These are phyloP conservation scores for Mus pahari DNA, from an alignment of 2,113 vertebrate genomes.

Conservation along the genomic window DNA sequence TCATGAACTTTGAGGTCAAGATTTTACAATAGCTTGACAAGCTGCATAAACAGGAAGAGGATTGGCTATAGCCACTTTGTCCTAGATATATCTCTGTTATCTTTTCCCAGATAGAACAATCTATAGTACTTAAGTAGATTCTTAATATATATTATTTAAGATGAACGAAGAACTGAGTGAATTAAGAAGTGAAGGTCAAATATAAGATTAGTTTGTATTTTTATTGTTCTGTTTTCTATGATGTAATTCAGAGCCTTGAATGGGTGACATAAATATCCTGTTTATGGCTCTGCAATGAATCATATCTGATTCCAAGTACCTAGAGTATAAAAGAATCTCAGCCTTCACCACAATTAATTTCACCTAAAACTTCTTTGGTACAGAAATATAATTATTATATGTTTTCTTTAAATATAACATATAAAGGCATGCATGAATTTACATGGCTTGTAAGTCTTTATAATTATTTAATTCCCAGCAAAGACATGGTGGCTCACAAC, in stretches of 20 bases:
- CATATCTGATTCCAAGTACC: not conserved
- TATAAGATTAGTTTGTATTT: not conserved
- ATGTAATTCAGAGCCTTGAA: not conserved
- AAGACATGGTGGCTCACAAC: too few species aligned
- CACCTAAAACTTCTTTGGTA: not conserved
- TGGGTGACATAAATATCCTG: not conserved
- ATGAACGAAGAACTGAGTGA: not conserved
- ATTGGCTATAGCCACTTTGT: not conserved
- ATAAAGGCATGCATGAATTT: not conserved
- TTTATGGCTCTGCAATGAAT: not conserved
- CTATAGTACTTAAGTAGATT: not conserved
- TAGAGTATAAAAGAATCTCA: not conserved
- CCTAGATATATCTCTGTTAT: not conserved
- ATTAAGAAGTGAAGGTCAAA: not conserved
- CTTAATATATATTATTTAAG: not conserved
- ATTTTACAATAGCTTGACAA: not conserved
- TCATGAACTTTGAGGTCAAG: not conserved
- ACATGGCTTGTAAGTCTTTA: not conserved
- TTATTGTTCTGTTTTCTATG: not conserved
- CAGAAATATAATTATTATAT: not conserved
- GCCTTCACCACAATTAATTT: not conserved
- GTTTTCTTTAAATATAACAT: not conserved
- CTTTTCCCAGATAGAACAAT: not conserved
- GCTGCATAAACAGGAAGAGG: fast-evolving
- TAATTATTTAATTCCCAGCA: too few species aligned